Base-by-base conservation (phyloP, 2,888 invertebrate genomes). In the Scaeva pyrastri region DNA sequence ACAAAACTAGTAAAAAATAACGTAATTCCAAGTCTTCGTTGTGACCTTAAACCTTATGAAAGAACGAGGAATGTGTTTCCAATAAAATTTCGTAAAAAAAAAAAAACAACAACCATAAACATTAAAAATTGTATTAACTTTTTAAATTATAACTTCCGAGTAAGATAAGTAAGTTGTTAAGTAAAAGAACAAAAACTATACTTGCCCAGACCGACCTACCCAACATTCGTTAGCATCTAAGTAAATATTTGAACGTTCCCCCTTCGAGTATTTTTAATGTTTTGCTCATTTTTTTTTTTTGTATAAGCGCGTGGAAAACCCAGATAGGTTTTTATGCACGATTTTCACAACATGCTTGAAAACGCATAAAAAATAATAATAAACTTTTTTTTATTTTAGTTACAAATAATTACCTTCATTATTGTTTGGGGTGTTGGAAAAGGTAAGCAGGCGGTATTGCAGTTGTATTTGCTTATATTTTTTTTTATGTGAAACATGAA, bases 361-460 rank as follows among this genome's bases (percentile, higher is more conserved):
- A 71, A 45, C 55, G 62, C 43, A 55, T 79, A 23, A 80, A 52
- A 68, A 52, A 21, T 31, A 48, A 41, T 60, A 19, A 19, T 23
- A 58, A 50, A 72, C 19, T 77, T 55, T 60, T 7, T 55, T 55
- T n/a, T n/a, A n/a, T n/a, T n/a, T n/a, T 31, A 31, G 5, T n/a
- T n/a, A 43, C 60, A 83, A 78, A 74, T 70, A 83, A 83, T 83
- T 83, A 74, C 73, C 81, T 76, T 70, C 45, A 11, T 14, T 52
- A 23, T 6, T 10, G 31, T 5, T 31, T 48, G 23, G 5, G 4
- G 1, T 12, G 21, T 2, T 50, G 12, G 21, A 21, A 21, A 12
- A n/a, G n/a, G 21, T 10, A 2, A 1, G 39, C 11, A 31, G 39
- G 39, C 11, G 12, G 8, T 21, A 50, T 2, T 23, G 26, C 52